Evolutionary conservation across 2,797 vertebrate genomes (phyloP).

Genomic region (Hephaestus fuliginosus): DNA sequence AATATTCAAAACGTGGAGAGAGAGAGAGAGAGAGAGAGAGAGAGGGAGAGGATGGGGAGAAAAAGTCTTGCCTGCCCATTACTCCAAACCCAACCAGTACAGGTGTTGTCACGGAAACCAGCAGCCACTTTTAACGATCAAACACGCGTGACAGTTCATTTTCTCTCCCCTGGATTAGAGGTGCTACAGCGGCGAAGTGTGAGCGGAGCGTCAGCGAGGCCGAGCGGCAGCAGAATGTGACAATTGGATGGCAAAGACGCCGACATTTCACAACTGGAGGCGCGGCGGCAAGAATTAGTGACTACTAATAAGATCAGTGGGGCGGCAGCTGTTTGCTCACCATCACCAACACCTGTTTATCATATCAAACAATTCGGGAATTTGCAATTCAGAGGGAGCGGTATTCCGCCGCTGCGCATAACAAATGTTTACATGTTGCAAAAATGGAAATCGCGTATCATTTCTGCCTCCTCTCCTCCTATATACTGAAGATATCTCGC

Average conservation of each 20-base stretch:
- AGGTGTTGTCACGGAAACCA: constrained; percentile 66
- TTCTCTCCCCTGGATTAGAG: constrained; percentile 56
- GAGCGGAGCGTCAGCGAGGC: constrained; percentile 30
- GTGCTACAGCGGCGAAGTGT: constrained; percentile 1
- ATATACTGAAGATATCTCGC: constrained; percentile 3
- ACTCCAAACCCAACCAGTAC: constrained; percentile 19
- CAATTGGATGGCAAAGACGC: constrained; percentile 34
- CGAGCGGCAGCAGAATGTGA: constrained; percentile 33
- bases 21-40: neutral
- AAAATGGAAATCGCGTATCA: constrained; percentile 1
- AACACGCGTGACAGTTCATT: constrained; percentile 65
- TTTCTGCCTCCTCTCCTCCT: neutral
- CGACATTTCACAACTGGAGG: constrained; percentile 54
- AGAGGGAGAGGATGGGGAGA: constrained; percentile 5
- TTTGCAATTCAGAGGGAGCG: constrained; percentile 29
- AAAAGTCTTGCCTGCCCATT: constrained; percentile 36
- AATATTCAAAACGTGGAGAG: constrained; percentile 50
- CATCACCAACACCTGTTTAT: constrained; percentile 67
- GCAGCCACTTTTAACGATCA: constrained; percentile 57
- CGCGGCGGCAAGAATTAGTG: constrained; percentile 62
- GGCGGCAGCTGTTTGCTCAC: constrained; percentile 70
- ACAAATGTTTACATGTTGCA: constrained; percentile 46
- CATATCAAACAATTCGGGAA: constrained; percentile 49
- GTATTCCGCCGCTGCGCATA: neutral
- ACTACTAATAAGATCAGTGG: constrained; percentile 67